Base-by-base conservation (phyloP, 23 tunicate species). In the Aplidium turbinatum region DNA sequence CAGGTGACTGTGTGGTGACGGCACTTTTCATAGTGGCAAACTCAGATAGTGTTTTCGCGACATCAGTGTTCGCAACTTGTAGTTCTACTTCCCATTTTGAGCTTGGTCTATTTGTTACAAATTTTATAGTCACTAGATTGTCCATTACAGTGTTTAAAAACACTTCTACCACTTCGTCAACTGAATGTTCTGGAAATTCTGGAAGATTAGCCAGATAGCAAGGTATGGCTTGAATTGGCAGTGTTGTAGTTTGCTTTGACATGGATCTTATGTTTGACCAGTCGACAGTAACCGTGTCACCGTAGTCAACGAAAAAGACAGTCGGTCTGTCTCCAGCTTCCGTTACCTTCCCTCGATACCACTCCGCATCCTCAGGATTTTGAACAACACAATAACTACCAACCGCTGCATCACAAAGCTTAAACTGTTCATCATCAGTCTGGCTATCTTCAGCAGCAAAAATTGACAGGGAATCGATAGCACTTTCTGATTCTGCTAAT, bases 221-320 rank as follows among this genome's bases (percentile, higher is more conserved):
- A 40, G 26, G 32, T 30, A 85, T 51, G 13, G 92, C 92, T 71
- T 77, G 84, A 0, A 32, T 28, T 19, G 84, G 74, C 47, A 78
- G 46, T 26, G 20, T 24, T 46, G 60, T 36, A 19, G 69, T 18
- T 4, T 51, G 46, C n/a, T 57, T 21, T 22, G 85, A 39, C 35
- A 85, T 70, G 16, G 50, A 33, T 47, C 38, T 78, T 2, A 78
- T 20, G 38, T 47, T 23, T 5, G 25, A 25, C 31, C 50, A 35
- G n/a, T 64, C 70, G 24, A 87, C 77, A n/a, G 20, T 58, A 29
- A 71, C 34, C 20, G 47, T 24, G 47, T 90, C 83, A 33, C 97
- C 97, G 71, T 90, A 90, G 65, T 90, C 97, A 36, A 90, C 38
- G 31, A 83, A 90, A 21, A 69, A 62, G 39, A 90, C 85, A 11